These are phyloP conservation scores for Cephus nigrinus DNA, from an alignment of 2,888 invertebrate species.

Conservation along the genomic window DNA sequence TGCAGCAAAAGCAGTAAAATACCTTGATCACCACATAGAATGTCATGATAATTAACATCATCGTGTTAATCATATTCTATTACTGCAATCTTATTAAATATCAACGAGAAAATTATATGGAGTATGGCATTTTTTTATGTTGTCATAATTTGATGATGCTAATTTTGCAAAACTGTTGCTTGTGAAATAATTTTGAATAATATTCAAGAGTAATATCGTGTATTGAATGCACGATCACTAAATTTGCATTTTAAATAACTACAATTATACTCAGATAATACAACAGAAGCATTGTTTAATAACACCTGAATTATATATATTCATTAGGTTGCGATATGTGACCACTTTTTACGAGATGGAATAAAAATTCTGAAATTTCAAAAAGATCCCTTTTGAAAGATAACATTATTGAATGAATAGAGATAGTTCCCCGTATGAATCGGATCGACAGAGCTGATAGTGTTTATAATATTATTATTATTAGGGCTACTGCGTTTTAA, in stretches of 20 bases:
- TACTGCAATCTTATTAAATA: background rate
- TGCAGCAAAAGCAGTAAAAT: background rate
- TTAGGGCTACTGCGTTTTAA: constrained; percentile 26
- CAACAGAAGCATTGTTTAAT: background rate
- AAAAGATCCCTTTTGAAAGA: background rate
- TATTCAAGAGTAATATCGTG: background rate
- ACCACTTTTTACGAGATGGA: background rate
- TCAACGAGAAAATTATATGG: background rate
- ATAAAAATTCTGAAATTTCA: background rate
- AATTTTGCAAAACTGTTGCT: background rate
- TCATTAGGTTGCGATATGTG: background rate
- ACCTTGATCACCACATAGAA: background rate
- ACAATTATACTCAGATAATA: background rate
- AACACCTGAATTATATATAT: background rate
- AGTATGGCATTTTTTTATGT: background rate
- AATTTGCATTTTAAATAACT: background rate
- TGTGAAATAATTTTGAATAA: background rate
- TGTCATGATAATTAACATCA: background rate
- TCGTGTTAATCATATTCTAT: background rate
- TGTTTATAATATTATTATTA: constrained; percentile 15
- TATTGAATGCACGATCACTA: background rate
- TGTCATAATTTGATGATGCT: background rate
- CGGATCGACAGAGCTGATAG: background rate
- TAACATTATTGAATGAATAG: background rate
- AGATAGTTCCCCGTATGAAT: background rate